Conservation (phyloP, 2,888 invertebrate genomes). For the Chrysolina haemoptera region DNA sequence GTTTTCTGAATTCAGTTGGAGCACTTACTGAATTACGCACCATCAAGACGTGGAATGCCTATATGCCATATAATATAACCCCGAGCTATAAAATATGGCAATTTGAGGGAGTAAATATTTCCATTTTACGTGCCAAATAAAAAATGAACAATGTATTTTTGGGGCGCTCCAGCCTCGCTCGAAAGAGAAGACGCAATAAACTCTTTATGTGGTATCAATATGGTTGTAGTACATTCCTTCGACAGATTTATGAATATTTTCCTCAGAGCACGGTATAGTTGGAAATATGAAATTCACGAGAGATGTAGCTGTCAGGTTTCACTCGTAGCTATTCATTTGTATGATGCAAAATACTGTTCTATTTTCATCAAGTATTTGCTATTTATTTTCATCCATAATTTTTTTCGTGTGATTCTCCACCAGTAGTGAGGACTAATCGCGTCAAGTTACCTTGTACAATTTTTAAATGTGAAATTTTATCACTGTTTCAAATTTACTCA, state of each 20-base stretch:
- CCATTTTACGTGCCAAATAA: constrained; percentile 48
- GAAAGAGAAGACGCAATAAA: constrained; percentile 40
- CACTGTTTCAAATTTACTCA: too few relatives aligned
- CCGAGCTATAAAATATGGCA: constrained; percentile 47
- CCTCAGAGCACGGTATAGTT: background rate
- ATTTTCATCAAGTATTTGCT: too few relatives aligned
- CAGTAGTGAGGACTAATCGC: too few relatives aligned
- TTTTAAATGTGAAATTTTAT: too few relatives aligned
- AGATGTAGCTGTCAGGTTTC: background rate
- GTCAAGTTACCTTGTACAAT: too few relatives aligned
- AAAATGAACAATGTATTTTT: constrained; percentile 51
- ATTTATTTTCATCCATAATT: too few relatives aligned
- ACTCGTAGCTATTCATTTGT: too few relatives aligned
- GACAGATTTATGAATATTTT: constrained; percentile 26
- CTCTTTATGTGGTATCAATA: constrained; percentile 52
- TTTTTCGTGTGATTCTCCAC: too few relatives aligned
- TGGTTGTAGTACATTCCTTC: constrained; percentile 31
- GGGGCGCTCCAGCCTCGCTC: constrained; percentile 26
- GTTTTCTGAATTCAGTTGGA: constrained; percentile 22
- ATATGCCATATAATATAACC: constrained; percentile 47
- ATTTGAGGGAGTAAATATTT: constrained; percentile 47
- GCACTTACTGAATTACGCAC: constrained; percentile 47
- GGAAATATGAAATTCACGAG: background rate
- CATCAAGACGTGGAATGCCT: constrained; percentile 43
- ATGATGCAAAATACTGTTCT: too few relatives aligned